phyloP scores from a whole-genome alignment of 2,113 vertebrate species.

The Caloenas nicobarica region DNA sequence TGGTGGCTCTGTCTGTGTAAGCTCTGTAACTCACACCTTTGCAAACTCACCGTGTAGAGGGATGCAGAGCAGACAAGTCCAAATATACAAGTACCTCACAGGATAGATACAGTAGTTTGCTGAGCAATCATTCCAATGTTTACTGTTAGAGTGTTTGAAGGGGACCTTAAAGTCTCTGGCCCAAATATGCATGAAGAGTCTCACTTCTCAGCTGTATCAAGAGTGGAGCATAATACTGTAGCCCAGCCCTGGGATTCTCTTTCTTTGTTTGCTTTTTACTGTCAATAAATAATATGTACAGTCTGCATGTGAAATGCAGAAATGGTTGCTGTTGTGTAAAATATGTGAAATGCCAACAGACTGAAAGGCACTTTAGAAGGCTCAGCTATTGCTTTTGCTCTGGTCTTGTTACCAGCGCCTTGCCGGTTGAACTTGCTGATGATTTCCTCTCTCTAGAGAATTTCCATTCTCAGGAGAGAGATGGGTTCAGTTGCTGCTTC shows the following conservation, averaged over 20 bases:
- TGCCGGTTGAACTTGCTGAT: background rate
- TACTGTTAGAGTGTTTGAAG: background rate
- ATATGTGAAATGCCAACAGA: background rate
- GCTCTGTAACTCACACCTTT: background rate
- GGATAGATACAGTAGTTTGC: background rate
- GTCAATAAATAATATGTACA: background rate
- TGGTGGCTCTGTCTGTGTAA: background rate
- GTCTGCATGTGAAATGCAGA: background rate
- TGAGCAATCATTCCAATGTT: background rate
- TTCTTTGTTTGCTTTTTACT: background rate
- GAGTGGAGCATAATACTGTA: background rate
- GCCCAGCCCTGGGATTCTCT: background rate
- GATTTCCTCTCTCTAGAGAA: background rate
- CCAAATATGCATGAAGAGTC: background rate
- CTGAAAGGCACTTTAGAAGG: background rate
- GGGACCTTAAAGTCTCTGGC: background rate
- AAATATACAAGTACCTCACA: background rate
- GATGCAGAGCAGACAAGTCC: background rate
- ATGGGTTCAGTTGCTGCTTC: background rate
- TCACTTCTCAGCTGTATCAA: background rate
- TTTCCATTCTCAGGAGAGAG: background rate
- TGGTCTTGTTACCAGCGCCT: background rate
- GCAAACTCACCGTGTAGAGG: background rate
- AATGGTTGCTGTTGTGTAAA: background rate
- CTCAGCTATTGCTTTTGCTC: background rate